Evolutionary conservation across 2,113 vertebrate genomes (phyloP), one percentile per base, ranked within the genome.

Genomic region (Gorsachius goisagi): DNA sequence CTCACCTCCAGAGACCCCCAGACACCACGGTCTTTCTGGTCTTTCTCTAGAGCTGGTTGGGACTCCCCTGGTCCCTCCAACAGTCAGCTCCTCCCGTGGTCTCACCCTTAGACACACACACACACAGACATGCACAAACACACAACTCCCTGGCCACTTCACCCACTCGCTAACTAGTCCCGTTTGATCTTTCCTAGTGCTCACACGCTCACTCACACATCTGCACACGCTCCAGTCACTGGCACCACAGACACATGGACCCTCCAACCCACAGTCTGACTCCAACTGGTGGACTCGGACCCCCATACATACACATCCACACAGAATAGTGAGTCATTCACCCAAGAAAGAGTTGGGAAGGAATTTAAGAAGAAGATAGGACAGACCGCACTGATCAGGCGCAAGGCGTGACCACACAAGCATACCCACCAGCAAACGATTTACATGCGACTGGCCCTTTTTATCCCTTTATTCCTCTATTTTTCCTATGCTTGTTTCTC

Each of bases 161-260:
- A 55, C 5, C 14, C 11, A 11, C 7, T 39, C 5, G 1, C 47
- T 62, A 35, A 15, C 13, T 27, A n/a, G 26, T 53, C 37, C 2
- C 1, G 5, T 33, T 47, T 72, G 35, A 52, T 35, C 41, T 85
- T 58, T 77, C 37, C 16, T 63, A 3, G 33, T 5, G 6, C 26
- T 44, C 37, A 41, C 22, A 8, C 0, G 0, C 26, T 76, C 47
- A 6, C 21, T 28, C 15, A 8, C 7, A 2, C 0, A 2, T 12
- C 66, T 39, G n/a, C 37, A 17, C 1, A 0, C 3, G 4, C 35
- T 69, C 10, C 4, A 0, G 32, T 19, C 4, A 1, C n/a, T 49
- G 44, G 11, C 55, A 39, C 10, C 32, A 12, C 66, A 41, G 50
- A 30, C 50, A 59, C 24, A n/a, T 0, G 0, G 59, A 55, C 19